Base-by-base conservation (phyloP, 1,140 invertebrate species). In the Apis laboriosa region DNA sequence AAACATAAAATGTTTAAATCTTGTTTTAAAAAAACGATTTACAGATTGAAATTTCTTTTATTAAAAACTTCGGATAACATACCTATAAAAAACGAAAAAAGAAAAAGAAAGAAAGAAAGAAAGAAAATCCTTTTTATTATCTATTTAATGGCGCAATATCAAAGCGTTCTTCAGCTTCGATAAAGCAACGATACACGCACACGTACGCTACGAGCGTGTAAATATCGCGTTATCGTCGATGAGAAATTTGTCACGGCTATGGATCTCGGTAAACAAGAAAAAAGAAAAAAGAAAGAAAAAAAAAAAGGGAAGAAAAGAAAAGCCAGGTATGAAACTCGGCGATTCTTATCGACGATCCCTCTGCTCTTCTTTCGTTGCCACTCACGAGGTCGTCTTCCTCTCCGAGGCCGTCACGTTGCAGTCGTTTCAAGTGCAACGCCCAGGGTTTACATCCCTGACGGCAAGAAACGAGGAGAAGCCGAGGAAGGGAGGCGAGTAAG, bases 361-460 rank as follows among this genome's bases (percentile, higher is more conserved):
- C 34, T 55, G 61, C 51, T 66, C 73, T 43, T 67, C 85, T 86
- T 87, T 80, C 71, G 58, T 9, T 56, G 84, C 49, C 28, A 55
- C 34, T 13, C 63, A 68, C 71, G 71, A 83, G 80, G 61, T 84
- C 81, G 76, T 86, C 73, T 84, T 84, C 75, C 85, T 80, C 77
- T 80, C 74, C 73, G 82, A 87, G 73, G 82, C 63, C 81, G 77
- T 74, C 81, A 77, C 63, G 67, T 84, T 64, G 73, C 73, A 66
- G 77, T 51, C 75, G 77, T 84, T 87, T 87, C 66, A 68, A 87
- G 82, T 86, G 77, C 86, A 87, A 87, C 77, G 86, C 61, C 86
- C 86, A 87, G 64, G 34, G 64, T 51, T 84, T 78, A 64, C 66
- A 58, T 58, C 67, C 70, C 55, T 60, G 85, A 87, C 60, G 73